phyloP scores from a whole-genome alignment of 1,140 invertebrate species.

The Parapsyche elsis region DNA sequence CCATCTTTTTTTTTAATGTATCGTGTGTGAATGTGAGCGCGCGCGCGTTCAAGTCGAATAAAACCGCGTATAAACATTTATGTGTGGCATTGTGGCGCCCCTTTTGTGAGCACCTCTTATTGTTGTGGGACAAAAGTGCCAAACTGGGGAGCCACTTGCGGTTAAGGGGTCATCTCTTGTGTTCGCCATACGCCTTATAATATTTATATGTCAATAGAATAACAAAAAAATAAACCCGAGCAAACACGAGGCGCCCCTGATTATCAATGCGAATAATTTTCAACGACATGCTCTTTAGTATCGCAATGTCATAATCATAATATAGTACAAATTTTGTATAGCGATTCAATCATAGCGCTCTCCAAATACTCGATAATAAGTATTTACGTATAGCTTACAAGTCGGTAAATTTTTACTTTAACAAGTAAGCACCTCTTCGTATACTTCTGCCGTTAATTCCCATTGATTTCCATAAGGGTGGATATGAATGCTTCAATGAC shows the following conservation, averaged over 20 bases:
- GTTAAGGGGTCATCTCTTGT: conserved; percentile 48
- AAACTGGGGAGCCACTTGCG: conserved; percentile 48
- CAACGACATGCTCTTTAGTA: not conserved
- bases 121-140: conserved; percentile 45
- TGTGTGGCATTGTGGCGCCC: conserved; percentile 28
- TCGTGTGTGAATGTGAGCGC: not conserved
- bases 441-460: too few species aligned
- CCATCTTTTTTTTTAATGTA: too few species aligned
- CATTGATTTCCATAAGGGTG: too few species aligned
- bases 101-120: conserved; percentile 37
- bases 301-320: not conserved
- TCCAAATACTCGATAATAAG: too few species aligned
- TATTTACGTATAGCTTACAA: too few species aligned
- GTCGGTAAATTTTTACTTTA: too few species aligned
- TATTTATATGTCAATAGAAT: conserved; percentile 39
- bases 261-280: not conserved
- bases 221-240: not conserved
- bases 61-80: conserved; percentile 44
- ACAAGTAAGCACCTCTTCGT: too few species aligned
- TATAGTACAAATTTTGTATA: too few species aligned
- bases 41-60: conserved; percentile 42
- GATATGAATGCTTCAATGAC: too few species aligned
- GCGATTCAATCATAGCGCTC: too few species aligned
- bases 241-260: not conserved
- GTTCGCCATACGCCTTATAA: conserved; percentile 29